Evolutionary conservation across 2,797 vertebrate species (phyloP), one percentile per base, ranked within the genome.

Genomic region (Periparus ater): DNA sequence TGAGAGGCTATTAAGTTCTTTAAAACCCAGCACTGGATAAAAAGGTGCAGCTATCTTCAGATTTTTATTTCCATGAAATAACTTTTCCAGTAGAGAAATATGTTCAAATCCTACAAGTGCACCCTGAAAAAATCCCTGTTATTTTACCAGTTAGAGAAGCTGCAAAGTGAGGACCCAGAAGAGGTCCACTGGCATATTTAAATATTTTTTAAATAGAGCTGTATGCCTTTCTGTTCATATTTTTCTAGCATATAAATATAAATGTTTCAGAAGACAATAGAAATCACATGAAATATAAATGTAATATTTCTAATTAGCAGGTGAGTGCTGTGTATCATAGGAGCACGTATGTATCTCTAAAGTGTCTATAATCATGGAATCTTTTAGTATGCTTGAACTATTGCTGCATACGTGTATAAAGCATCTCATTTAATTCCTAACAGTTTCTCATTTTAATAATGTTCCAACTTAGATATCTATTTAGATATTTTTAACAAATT

Each of bases 1-100:
- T 70, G 89, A 95, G 95, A 96, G 96, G 96, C 96, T 89, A 61
- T 96, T 97, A 95, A 97, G 93, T 96, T 97, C 96, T 96, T 85
- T 96, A 96, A 97, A 97, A 93, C 93, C 92, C 91, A 88, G 60
- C 67, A 87, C 77, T 63, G 62, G 93, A 95, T 84, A 92, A 95
- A 97, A 95, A 74, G 88, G 93, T 96, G 73, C 73, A 67, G 82
- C 92, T 95, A 95, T 90, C 72, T 95, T 90, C 58, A 74, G 58
- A 82, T 96, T 97, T 90, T 96, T 96, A 88, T 97, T 96, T 95
- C 82, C 81, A 92, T 85, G 72, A 94, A 97, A 93, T 95, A 96
- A 89, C 89, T 82, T 95, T 96, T 95, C 78, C 79, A 73, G 36
- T 34, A 25, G 91, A 96, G 94, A 94, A 91, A 95, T 60, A 50